Conservation (phyloP, 2,797 vertebrate species). For the Aselliscus stoliczkanus region DNA sequence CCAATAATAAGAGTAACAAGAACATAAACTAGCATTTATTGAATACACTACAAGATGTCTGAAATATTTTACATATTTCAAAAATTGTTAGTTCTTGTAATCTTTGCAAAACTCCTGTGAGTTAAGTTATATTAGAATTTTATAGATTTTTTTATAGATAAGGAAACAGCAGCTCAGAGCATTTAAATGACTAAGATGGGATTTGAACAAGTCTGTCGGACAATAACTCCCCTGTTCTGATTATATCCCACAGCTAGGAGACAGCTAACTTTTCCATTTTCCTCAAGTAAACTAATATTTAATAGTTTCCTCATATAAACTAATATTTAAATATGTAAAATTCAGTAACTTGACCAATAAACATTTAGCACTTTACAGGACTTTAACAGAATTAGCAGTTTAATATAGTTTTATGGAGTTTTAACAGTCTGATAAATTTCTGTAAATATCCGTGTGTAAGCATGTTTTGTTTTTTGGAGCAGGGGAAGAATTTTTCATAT, state of each 20-base stretch:
- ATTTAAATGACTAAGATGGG: not conserved
- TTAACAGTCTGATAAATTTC: not conserved
- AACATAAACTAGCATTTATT: not conserved
- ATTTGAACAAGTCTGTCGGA: not conserved
- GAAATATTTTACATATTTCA: not conserved
- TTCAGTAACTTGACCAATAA: not conserved
- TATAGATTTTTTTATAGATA: not conserved
- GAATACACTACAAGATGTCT: not conserved
- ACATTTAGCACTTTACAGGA: not conserved
- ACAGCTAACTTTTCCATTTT: not conserved
- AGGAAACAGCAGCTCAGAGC: not conserved
- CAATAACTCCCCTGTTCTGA: not conserved
- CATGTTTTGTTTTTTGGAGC: not conserved
- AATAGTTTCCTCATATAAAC: not conserved
- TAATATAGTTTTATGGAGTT: not conserved
- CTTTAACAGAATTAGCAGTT: not conserved
- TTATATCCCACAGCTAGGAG: not conserved
- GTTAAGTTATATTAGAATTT: not conserved
- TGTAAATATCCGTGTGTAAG: not conserved
- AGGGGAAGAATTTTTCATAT: not conserved
- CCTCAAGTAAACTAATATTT: not conserved
- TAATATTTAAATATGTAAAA: not conserved
- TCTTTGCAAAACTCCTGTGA: not conserved
- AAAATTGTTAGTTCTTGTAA: not conserved
- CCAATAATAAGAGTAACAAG: constrained; percentile 4